Evolutionary conservation across 2,113 vertebrate species (phyloP).

Genomic region (Bujurquina vittata): DNA sequence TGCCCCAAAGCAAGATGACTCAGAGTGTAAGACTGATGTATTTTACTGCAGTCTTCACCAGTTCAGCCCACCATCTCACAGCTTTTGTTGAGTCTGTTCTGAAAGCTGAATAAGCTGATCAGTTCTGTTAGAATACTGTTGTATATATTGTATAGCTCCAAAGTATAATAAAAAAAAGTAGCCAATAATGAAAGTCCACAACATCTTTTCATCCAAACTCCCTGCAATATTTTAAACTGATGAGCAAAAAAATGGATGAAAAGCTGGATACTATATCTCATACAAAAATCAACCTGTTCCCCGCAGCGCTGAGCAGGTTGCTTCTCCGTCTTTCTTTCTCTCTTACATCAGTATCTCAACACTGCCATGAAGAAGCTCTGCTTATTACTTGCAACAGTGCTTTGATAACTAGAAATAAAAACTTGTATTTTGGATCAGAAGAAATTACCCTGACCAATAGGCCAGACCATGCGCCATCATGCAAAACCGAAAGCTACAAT

Average conservation of each 20-base stretch:
- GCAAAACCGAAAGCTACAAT: neutral
- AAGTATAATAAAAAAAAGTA: neutral
- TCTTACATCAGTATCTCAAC: no score
- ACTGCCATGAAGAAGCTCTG: no score
- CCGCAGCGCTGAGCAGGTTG: no score
- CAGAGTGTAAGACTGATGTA: neutral
- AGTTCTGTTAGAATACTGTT: neutral
- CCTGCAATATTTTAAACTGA: no score
- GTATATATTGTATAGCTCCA: neutral
- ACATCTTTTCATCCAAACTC: no score
- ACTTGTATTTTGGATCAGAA: neutral
- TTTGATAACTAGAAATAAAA: no score
- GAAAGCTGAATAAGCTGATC: neutral
- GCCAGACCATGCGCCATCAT: neutral
- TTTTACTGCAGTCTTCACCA: constrained; percentile 16
- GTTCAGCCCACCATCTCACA: neutral
- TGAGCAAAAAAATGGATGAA: no score
- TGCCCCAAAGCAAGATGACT: constrained; percentile 28
- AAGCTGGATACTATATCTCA: no score
- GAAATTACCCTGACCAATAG: neutral
- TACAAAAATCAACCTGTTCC: no score
- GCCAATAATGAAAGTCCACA: neutral
- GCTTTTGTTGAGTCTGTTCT: constrained; percentile 4
- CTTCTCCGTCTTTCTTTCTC: no score
- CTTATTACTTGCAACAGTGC: no score